phyloP scores from a whole-genome alignment of 2,797 vertebrate species.

The Sebastes iracundus region DNA sequence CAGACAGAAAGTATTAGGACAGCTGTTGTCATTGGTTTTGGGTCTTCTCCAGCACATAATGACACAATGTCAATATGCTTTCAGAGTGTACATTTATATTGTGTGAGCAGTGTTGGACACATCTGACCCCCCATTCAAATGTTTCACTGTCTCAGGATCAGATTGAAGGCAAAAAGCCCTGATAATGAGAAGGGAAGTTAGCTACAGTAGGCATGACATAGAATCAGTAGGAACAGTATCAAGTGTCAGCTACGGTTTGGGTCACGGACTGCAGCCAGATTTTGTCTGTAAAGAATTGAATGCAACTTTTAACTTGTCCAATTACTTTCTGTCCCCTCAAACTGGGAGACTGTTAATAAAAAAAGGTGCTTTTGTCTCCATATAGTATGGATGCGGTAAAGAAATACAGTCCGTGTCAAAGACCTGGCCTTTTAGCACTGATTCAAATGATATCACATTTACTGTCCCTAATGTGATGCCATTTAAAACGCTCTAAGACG shows the following conservation, averaged over 20 bases:
- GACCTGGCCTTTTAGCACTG: background rate
- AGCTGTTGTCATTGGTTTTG: background rate
- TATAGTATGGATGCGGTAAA: background rate
- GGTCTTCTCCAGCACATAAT: background rate
- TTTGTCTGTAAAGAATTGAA: background rate
- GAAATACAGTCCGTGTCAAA: background rate
- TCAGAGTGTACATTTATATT: background rate
- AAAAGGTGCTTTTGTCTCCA: background rate
- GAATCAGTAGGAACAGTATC: background rate
- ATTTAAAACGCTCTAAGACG: background rate
- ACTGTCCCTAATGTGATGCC: background rate
- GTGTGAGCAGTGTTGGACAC: background rate
- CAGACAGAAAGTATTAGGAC: background rate
- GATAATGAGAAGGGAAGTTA: background rate
- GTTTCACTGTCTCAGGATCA: background rate
- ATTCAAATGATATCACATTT: background rate
- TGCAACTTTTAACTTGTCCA: background rate
- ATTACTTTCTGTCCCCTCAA: background rate
- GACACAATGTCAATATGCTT: too few relatives aligned
- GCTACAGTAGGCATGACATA: background rate
- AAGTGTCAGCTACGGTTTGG: background rate
- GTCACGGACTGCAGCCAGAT: background rate
- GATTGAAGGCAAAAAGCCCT: background rate
- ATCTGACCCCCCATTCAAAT: background rate
- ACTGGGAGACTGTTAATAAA: background rate